Percentiles rank a stretch among this genome's conserved stretches.
These are phyloP conservation scores for Neoniphon sammara DNA, from an alignment of 2,797 vertebrate genomes.

Conservation along the genomic window DNA sequence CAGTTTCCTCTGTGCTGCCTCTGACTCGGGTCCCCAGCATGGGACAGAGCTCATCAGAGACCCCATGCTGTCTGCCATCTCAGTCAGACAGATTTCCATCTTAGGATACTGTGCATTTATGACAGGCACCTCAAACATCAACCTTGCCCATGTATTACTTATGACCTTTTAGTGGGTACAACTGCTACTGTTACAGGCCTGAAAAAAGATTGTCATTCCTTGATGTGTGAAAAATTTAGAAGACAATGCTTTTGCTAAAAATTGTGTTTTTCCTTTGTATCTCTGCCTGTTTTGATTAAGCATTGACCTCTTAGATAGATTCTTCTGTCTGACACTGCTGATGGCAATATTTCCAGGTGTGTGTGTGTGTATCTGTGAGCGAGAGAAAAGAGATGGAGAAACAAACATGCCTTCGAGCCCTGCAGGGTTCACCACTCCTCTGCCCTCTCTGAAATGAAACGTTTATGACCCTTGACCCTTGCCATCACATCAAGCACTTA, in stretches of 20 bases:
- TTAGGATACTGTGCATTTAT: conserved; percentile 33
- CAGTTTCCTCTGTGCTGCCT: conserved; percentile 32
- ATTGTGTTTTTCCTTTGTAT: neutral
- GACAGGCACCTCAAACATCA: conserved; percentile 37
- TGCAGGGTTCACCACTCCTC: conserved; percentile 59
- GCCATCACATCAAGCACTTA: conserved; percentile 46
- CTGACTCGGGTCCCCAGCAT: conserved; percentile 45
- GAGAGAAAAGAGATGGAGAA: conserved; percentile 25
- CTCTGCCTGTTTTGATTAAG: neutral
- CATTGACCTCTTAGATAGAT: no score
- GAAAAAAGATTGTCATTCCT: neutral
- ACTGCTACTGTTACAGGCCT: neutral
- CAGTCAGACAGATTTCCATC: conserved; percentile 32
- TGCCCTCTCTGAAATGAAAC: conserved; percentile 73
- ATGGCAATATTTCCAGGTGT: conserved; percentile 18
- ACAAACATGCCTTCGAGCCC: conserved; percentile 38
- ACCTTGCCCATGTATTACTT: conserved; percentile 12
- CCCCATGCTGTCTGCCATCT: conserved; percentile 27
- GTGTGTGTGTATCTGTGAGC: conserved; percentile 11
- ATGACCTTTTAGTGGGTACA: neutral
- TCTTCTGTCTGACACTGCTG: neutral
- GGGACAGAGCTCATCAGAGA: conserved; percentile 43
- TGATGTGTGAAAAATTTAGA: neutral
- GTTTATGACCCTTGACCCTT: conserved; percentile 64
- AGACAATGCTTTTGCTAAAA: neutral